These are phyloP conservation scores for Listronotus bonariensis DNA, from an alignment of 1,140 invertebrate genomes.

Conservation along the genomic window DNA sequence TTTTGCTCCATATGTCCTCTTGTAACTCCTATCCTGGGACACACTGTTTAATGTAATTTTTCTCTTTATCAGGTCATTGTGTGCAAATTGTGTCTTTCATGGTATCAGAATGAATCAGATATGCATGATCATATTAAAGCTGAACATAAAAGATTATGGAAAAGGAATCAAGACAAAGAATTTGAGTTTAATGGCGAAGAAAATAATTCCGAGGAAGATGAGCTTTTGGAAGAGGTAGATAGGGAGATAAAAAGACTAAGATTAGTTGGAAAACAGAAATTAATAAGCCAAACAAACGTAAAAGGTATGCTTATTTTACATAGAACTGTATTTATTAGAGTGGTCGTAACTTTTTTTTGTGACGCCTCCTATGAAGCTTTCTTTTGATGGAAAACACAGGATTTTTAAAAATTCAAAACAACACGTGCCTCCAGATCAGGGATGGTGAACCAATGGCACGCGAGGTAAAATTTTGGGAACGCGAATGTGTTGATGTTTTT, in stretches of 20 bases:
- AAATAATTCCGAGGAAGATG: slow-evolving; percentile 22
- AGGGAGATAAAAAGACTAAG: slow-evolving; percentile 3
- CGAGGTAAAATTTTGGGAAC: too few species aligned
- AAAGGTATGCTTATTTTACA: not conserved
- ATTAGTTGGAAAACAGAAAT: not conserved
- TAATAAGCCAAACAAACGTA: not conserved
- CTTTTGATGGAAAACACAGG: too few species aligned
- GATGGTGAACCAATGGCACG: too few species aligned
- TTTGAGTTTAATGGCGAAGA: not conserved
- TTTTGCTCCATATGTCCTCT: too few species aligned
- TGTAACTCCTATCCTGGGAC: too few species aligned
- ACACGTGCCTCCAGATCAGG: too few species aligned
- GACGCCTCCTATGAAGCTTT: too few species aligned
- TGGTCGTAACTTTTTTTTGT: too few species aligned
- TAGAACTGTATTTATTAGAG: not conserved
- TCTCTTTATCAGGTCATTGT: slow-evolving; percentile 23
- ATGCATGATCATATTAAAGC: slow-evolving; percentile 37
- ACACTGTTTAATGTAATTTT: not conserved
- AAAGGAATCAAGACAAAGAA: slow-evolving; percentile 16
- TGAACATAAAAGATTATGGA: slow-evolving; percentile 19
- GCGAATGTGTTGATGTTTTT: too few species aligned
- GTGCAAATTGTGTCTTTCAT: slow-evolving; percentile 31
- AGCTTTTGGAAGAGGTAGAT: not conserved
- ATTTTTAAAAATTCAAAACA: too few species aligned
- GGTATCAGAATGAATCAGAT: slow-evolving; percentile 15